These are phyloP conservation scores for Agrenia bidenticulata DNA, from an alignment of 2,888 invertebrate species.

Conservation along the genomic window DNA sequence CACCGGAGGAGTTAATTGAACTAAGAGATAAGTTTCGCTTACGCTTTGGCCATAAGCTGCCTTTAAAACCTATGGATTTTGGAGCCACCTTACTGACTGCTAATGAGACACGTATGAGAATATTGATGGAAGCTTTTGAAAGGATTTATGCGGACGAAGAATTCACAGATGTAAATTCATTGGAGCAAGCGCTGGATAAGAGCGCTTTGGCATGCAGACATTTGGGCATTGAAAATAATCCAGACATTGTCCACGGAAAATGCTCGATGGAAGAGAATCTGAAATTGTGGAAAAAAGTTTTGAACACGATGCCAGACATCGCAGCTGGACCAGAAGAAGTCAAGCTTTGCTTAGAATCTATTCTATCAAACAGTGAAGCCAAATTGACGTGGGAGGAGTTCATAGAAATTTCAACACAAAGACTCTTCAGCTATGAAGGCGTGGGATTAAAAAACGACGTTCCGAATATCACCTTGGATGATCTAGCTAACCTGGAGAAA, in stretches of 20 bases:
- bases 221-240: constrained; percentile 8
- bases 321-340: background rate
- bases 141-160: no score
- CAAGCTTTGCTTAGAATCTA: background rate
- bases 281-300: constrained; percentile 17
- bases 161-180: background rate
- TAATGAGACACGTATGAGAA: constrained; percentile 14
- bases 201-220: constrained; percentile 25
- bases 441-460: no score
- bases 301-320: background rate
- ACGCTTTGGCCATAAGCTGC: constrained; percentile 3
- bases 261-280: constrained; percentile 21
- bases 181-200: constrained; percentile 24
- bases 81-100: constrained; percentile 25
- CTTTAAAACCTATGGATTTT: constrained; percentile 22
- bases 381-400: background rate
- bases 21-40: background rate
- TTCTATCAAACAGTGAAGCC: background rate
- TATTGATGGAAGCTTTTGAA: no score
- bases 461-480: no score
- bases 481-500: no score
- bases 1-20: constrained; percentile 12
- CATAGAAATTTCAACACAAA: background rate
- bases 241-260: constrained; percentile 21
- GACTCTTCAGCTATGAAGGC: background rate